phyloP scores from a whole-genome alignment of 2,888 invertebrate genomes.

The Coleophora deauratella region DNA sequence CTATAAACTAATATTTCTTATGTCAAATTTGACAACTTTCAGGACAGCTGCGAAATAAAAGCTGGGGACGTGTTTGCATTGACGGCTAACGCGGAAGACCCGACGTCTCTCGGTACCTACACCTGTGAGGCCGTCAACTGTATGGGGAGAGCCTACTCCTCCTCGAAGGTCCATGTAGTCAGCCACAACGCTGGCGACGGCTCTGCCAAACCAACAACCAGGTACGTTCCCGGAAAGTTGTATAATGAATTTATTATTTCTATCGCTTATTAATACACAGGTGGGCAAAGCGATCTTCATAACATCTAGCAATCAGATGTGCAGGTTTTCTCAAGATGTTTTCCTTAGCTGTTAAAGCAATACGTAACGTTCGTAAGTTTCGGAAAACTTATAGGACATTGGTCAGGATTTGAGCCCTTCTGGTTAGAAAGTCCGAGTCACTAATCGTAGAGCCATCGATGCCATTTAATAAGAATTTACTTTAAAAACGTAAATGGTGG shows the following conservation, averaged over 20 bases:
- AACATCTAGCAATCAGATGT: too few relatives aligned
- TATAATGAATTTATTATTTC: not conserved
- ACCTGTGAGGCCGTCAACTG: constrained; percentile 92
- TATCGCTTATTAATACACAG: not conserved
- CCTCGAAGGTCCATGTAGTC: constrained; percentile 87
- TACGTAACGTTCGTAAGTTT: too few relatives aligned
- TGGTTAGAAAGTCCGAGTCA: too few relatives aligned
- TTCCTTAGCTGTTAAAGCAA: too few relatives aligned
- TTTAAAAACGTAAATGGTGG: too few relatives aligned
- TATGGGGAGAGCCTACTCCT: constrained; percentile 88
- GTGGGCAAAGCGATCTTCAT: too few relatives aligned
- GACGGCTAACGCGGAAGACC: constrained; percentile 88
- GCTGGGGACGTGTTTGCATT: constrained; percentile 92
- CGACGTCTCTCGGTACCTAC: constrained; percentile 89
- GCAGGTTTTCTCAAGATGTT: too few relatives aligned
- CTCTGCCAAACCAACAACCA: constrained; percentile 79
- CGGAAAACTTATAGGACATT: too few relatives aligned
- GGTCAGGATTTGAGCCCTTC: too few relatives aligned
- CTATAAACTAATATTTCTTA: too few relatives aligned
- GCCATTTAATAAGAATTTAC: too few relatives aligned
- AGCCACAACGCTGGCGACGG: constrained; percentile 82
- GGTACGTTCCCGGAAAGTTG: constrained; percentile 42
- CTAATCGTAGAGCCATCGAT: too few relatives aligned
- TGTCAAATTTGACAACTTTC: constrained; percentile 40
- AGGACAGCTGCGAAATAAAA: constrained; percentile 90